Evolutionary conservation across 2,797 vertebrate genomes (phyloP), one percentile per base, ranked within the genome.

Genomic region (Sebastes matsubarae): DNA sequence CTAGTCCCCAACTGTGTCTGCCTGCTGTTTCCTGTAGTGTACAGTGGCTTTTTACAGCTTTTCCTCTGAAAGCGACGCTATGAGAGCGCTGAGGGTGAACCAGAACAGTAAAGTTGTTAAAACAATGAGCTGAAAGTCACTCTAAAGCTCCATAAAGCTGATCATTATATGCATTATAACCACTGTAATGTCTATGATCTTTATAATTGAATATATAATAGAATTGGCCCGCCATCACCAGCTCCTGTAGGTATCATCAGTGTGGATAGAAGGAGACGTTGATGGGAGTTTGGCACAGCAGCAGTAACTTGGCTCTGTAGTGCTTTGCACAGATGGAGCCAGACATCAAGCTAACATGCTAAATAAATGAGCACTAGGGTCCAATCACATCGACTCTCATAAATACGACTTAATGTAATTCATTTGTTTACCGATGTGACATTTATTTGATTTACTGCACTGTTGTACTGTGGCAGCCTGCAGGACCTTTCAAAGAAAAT

Each of bases 371-470:
- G n/a, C 60, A 36, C 32, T 34, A 29, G 42, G 60, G 32, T 58
- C 42, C 38, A 59, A 38, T 69, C 77, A 52, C 77, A 71, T 42
- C 64, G 10, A 55, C 42, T 14, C 69, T 68, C 54, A 76, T 81
- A 60, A 81, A 78, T 61, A 38, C 32, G 8, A 6, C 42, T 68
- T 64, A 5, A 38, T 73, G 22, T 72, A 24, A 75, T 65, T 81
- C 18, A 59, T 66, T 50, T 59, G 27, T 69, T 82, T 60, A 59
- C 50, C 6, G 32, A 60, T 11, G 58, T 60, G 58, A 30, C 58
- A 5, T 63, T 36, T 13, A 34, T 36, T 63, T 63, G 60, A 63
- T 63, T 63, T 22, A 63, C n/a, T 13, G 60, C n/a, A 6, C 27
- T 11, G 58, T 11, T 30, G 58, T 6, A 27, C 8, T 30, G 58